Conservation (phyloP, 2,797 vertebrate species). For the Natrix natrix region DNA sequence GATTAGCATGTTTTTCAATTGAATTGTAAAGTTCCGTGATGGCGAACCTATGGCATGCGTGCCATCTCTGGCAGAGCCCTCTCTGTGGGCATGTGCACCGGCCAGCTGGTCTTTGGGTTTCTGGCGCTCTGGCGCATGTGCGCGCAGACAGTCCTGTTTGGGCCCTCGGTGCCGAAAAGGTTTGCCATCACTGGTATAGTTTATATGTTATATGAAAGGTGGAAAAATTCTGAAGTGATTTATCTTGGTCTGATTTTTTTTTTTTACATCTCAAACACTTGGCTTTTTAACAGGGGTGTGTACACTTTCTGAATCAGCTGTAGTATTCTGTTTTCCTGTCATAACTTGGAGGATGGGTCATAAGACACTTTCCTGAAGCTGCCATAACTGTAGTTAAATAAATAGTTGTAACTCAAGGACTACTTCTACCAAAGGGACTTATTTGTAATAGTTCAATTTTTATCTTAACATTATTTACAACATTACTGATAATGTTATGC, state of each 20-base stretch:
- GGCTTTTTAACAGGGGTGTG: neutral
- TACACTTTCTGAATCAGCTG: neutral
- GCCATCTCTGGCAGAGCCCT: too few species aligned
- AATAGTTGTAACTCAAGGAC: neutral
- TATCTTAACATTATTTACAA: neutral
- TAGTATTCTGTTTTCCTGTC: neutral
- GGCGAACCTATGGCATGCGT: too few species aligned
- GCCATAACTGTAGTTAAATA: neutral
- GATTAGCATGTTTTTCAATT: neutral
- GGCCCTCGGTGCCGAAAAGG: too few species aligned
- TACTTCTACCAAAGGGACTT: neutral
- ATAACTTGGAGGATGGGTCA: neutral
- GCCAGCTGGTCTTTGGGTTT: too few species aligned
- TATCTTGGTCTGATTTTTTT: neutral
- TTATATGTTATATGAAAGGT: neutral
- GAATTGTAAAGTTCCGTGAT: neutral
- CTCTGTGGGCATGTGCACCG: too few species aligned
- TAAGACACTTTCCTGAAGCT: neutral
- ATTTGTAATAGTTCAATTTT: neutral
- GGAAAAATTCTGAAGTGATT: neutral
- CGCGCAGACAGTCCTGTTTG: too few species aligned
- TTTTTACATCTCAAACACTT: neutral
- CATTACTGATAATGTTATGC: neutral
- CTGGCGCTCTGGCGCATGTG: too few species aligned
- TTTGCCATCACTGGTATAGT: neutral